Evolutionary conservation across 2,888 invertebrate species (phyloP), one percentile per base, ranked within the genome.

Genomic region (Ernsta delagoae): DNA sequence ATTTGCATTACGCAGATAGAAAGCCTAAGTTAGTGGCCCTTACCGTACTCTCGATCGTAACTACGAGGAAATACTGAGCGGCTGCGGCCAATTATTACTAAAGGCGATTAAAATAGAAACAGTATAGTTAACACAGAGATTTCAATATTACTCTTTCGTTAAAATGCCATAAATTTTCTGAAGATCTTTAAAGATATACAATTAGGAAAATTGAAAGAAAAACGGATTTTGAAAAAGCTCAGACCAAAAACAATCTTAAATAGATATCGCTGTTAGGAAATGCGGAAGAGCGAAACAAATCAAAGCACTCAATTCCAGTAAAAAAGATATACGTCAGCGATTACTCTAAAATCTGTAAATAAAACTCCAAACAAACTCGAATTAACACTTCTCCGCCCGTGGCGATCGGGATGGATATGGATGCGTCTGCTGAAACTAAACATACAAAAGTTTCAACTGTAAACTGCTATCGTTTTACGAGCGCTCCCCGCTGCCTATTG

Each of bases 381-480:
- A 69, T 63, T 63, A 69, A 69, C 63, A 59, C 59, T 48, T 34
- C 53, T 69, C 59, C 43, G n/a, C 59, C 34, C 59, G 34, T 24
- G 53, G 16, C 50, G 45, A 50, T 39, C 34, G 59, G 16, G 48
- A 43, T 70, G 72, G 74, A 74, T 72, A 43, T 70, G 72, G 74
- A 74, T 72, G 72, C 75, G 72, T 73, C 50, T 50, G 43, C 59
- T 70, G 76, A 85, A 83, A 82, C 78, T 80, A 81, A 85, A 85
- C 82, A 85, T 76, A 79, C 78, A 78, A 75, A 79, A 78, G 77
- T 79, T 79, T 77, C 70, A 76, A 79, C 80, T 76, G 78, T 85
- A 83, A 85, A 83, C 85, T 78, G 80, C 78, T 78, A 81, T 79
- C 74, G 79, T 79, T 91, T 91, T 87, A 90, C 87, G 88, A 86